A percentile compares a stretch with the other conserved stretches of the same genome.
These are phyloP conservation scores for Cebidichthys violaceus DNA, from an alignment of 2,113 vertebrate genomes.

Conservation along the genomic window DNA sequence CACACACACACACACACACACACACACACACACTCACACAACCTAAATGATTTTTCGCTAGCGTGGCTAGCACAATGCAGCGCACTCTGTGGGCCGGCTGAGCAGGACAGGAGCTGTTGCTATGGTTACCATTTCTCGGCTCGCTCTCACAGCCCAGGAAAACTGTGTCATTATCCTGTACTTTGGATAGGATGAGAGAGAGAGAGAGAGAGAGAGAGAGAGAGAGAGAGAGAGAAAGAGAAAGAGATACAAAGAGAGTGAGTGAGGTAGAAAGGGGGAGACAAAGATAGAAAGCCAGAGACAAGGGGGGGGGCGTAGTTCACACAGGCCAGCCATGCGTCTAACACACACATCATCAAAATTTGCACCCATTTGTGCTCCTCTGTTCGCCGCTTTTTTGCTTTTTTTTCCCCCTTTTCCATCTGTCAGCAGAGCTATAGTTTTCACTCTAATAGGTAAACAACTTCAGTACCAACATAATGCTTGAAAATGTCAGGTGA, in stretches of 20 bases:
- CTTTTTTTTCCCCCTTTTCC: slow-evolving; percentile 3
- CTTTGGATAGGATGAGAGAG: slow-evolving; percentile 75
- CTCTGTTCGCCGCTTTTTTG: slow-evolving; percentile 21
- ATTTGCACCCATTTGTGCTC: slow-evolving; percentile 69
- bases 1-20: slow-evolving; percentile 1
- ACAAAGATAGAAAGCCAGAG: slow-evolving; percentile 65
- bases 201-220: slow-evolving; percentile 41
- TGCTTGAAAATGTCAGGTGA: slow-evolving; percentile 65
- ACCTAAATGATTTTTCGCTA: slow-evolving; percentile 70
- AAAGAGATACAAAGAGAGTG: slow-evolving; percentile 56
- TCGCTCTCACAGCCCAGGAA: slow-evolving; percentile 82
- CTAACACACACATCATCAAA: slow-evolving; percentile 61
- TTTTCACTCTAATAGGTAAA: slow-evolving; percentile 71
- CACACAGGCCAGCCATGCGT: slow-evolving; percentile 53
- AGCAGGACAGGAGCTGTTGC: slow-evolving; percentile 86
- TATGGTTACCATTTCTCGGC: slow-evolving; percentile 83
- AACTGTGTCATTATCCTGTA: slow-evolving; percentile 87
- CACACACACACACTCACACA: background rate
- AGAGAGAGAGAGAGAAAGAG: background rate
- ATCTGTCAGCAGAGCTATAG: slow-evolving; percentile 38
- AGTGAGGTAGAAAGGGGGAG: slow-evolving; percentile 57
- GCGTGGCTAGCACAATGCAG: slow-evolving; percentile 68
- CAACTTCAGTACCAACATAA: slow-evolving; percentile 64
- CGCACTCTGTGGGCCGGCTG: slow-evolving; percentile 69
- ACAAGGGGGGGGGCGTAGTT: slow-evolving; percentile 44